Base-by-base conservation (phyloP, 1,140 invertebrate genomes). In the Drosophila repletoides region DNA sequence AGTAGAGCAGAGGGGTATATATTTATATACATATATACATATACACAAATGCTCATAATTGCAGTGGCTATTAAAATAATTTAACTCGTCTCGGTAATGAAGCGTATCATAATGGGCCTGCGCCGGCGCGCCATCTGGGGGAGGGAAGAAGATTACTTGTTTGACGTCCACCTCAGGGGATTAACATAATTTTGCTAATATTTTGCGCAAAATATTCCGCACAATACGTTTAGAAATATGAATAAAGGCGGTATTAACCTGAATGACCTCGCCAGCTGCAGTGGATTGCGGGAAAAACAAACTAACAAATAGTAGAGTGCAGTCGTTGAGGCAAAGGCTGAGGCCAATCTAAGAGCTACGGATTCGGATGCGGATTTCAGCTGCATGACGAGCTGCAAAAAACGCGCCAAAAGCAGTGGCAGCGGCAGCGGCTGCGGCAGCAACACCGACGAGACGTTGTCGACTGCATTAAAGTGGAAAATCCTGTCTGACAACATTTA, bases 401-500 rank as follows among this genome's bases (percentile, higher is more conserved):
- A 80, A 65, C 65, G 69, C 74, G 73, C 64, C 73, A 73, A 76
- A 72, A 19, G 55, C 22, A 51, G 33, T 75, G 48, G 58, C 49
- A 34, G 15, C 31, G n/a, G 22, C 26, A 15, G 55, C 36, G 36
- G 33, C 73, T 52, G 55, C 41, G 34, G 52, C 36, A 28, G 38
- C 40, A 38, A 21, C 40, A 14, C 10, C 29, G 46, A 24, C 56
- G 56, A 36, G 19, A 40, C 49, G 28, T 17, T 29, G 49, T 41
- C 73, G 73, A 83, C 77, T 84, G 79, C 77, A 84, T 73, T 73
- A 83, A 83, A 83, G 77, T 83, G 79, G 77, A 83, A 83, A 83
- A 83, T 83, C 77, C 77, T 83, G 77, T 83, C 77, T 83, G 77
- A 83, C 77, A 83, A 77, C 77, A 83, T 83, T 83, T 68, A 81